Evolutionary conservation across 2,113 vertebrate species (phyloP).

Genomic region (Meleagris gallopavo): DNA sequence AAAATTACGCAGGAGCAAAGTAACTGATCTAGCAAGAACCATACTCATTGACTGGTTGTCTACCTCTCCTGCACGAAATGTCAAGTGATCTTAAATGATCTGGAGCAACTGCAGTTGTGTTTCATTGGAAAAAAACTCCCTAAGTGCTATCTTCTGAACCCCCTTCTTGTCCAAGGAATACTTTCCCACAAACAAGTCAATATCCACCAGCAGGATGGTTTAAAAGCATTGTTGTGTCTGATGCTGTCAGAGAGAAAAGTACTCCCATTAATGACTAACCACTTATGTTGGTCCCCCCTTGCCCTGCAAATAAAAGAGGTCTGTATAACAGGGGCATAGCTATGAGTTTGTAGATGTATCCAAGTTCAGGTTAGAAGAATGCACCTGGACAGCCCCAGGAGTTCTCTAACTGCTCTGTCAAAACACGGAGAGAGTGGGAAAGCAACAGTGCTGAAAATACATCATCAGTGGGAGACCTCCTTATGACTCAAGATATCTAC

Average conservation of each 20-base stretch:
- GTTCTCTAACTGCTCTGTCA: not conserved
- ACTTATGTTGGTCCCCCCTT: not conserved
- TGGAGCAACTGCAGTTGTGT: not conserved
- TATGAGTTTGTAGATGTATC: not conserved
- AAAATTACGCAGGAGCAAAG: not conserved
- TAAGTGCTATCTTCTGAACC: not conserved
- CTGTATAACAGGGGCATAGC: not conserved
- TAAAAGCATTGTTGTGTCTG: not conserved
- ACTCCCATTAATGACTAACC: not conserved
- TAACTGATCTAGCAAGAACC: not conserved
- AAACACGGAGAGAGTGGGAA: not conserved
- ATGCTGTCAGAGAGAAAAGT: not conserved
- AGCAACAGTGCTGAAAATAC: slow-evolving; percentile 11
- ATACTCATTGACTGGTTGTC: not conserved
- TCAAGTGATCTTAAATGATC: not conserved
- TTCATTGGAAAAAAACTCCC: not conserved
- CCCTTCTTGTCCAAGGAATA: not conserved
- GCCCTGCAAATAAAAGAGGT: not conserved
- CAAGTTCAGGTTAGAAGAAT: not conserved
- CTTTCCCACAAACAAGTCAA: not conserved
- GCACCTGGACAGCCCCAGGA: not conserved
- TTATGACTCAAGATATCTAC: not conserved
- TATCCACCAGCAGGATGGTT: not conserved
- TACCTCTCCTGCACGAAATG: not conserved
- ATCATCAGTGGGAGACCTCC: not conserved